Evolutionary conservation across 2,888 invertebrate species (phyloP).

Genomic region (Antitype chi): DNA sequence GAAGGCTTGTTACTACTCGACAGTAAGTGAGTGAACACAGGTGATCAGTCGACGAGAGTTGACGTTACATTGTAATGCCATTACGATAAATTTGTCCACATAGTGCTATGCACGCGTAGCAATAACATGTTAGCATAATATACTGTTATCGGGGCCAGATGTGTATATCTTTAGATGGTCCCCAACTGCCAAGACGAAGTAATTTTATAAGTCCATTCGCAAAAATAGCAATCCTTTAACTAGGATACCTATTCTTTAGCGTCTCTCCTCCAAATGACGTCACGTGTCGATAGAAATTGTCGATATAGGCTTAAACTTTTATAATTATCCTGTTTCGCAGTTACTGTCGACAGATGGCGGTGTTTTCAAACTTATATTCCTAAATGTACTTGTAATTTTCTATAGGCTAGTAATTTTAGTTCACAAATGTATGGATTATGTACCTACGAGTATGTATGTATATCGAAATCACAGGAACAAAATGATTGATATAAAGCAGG

Average conservation of each 20-base stretch:
- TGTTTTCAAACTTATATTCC: conserved; percentile 59
- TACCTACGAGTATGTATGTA: conserved; percentile 72
- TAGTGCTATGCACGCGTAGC: conserved; percentile 47
- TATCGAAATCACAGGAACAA: conserved; percentile 74
- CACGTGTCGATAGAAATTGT: conserved; percentile 50
- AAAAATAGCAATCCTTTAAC: conserved; percentile 36
- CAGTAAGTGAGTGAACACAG: conserved; percentile 21
- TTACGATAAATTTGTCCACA: conserved; percentile 55
- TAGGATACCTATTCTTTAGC: conserved; percentile 29
- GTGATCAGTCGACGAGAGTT: conserved; percentile 8
- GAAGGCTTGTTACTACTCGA: conserved; percentile 54
- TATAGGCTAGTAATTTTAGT: conserved; percentile 73
- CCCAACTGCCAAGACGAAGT: conserved; percentile 57
- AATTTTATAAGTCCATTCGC: conserved; percentile 53
- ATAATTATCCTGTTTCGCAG: conserved; percentile 40
- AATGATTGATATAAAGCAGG: conserved; percentile 74
- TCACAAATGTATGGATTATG: conserved; percentile 70
- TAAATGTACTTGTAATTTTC: conserved; percentile 67
- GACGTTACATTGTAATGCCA: conserved; percentile 48
- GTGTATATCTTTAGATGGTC: conserved; percentile 40
- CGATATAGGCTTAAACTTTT: conserved; percentile 49
- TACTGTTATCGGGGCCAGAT: conserved; percentile 50
- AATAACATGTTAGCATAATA: conserved; percentile 60
- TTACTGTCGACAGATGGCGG: conserved; percentile 50
- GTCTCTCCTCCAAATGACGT: conserved; percentile 19